Conservation (phyloP, 2,888 invertebrate genomes). For the Rhodophaea formosa region DNA sequence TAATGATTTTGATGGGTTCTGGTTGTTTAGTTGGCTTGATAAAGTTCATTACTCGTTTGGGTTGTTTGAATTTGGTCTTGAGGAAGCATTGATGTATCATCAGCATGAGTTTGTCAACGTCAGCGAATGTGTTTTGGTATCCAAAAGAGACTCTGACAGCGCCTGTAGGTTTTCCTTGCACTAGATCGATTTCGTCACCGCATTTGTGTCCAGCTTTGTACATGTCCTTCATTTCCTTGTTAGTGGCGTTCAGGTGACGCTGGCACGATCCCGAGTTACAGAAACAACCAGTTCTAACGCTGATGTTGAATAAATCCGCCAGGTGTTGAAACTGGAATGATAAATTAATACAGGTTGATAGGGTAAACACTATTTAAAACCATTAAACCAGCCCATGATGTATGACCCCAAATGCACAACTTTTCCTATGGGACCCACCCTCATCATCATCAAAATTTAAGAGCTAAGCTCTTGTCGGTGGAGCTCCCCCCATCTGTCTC, state of each 20-base stretch:
- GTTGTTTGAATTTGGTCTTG: slow-evolving; percentile 46
- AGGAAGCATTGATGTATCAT: slow-evolving; percentile 91
- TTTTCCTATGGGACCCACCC: no score
- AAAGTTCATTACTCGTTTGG: slow-evolving; percentile 48
- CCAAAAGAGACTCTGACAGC: slow-evolving; percentile 96
- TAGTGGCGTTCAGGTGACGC: slow-evolving; percentile 85
- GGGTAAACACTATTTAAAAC: no score
- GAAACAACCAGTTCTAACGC: slow-evolving; percentile 95
- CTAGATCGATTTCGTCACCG: slow-evolving; percentile 92
- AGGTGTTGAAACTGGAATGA: slow-evolving; percentile 89
- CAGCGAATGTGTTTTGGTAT: slow-evolving; percentile 89
- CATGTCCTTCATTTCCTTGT: slow-evolving; percentile 87
- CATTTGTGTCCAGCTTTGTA: slow-evolving; percentile 94
- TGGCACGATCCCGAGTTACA: slow-evolving; percentile 98
- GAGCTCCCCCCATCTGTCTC: no score
- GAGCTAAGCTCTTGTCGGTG: no score
- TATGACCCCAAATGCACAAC: no score
- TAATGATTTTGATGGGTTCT: slow-evolving; percentile 20
- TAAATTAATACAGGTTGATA: neutral
- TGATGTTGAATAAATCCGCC: slow-evolving; percentile 92
- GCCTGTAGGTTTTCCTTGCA: slow-evolving; percentile 94
- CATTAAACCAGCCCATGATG: no score
- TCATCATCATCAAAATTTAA: no score
- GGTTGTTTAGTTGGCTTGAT: slow-evolving; percentile 29
- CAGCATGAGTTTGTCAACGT: slow-evolving; percentile 85